Conservation (phyloP, 1,140 invertebrate genomes). For the Neocloeon triangulifer region DNA sequence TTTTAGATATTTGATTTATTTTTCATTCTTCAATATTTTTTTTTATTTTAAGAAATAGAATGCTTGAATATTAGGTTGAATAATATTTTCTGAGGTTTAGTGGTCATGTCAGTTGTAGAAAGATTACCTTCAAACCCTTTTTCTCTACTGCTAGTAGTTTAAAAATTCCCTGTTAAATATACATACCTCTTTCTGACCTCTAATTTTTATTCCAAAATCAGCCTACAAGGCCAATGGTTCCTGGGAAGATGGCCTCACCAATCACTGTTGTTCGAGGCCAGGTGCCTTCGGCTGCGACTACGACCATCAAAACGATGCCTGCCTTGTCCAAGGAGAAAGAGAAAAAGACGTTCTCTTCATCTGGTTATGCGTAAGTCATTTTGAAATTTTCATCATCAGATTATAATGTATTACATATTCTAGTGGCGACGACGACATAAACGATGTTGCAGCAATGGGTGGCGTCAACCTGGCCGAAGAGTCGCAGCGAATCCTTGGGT, state of each 20-base stretch:
- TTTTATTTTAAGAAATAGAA: too few species aligned
- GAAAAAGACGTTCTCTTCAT: conserved; percentile 31
- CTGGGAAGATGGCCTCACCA: conserved; percentile 5
- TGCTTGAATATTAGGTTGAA: too few species aligned
- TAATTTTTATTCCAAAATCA: too few species aligned
- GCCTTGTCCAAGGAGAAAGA: conserved; percentile 46
- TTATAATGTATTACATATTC: conserved; percentile 7
- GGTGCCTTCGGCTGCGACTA: conserved; percentile 13
- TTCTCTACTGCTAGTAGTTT: too few species aligned
- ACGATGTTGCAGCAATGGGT: conserved; percentile 97
- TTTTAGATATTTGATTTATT: too few species aligned
- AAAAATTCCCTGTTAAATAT: too few species aligned
- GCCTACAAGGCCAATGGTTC: conserved; percentile 5
- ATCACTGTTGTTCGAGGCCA: conserved; percentile 2
- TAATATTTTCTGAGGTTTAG: too few species aligned
- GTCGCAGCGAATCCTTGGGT: conserved; percentile 81
- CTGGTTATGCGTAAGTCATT: conserved; percentile 23
- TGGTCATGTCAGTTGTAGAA: too few species aligned
- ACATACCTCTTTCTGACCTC: too few species aligned
- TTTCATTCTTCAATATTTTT: too few species aligned
- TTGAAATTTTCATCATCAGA: conserved; percentile 6
- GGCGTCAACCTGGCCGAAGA: conserved; percentile 96
- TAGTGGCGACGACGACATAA: conserved; percentile 83
- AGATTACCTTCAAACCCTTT: too few species aligned
- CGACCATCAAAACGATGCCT: conserved; percentile 18